Evolutionary conservation across 2,113 vertebrate species (phyloP).

Genomic region (Tetrao urogallus): DNA sequence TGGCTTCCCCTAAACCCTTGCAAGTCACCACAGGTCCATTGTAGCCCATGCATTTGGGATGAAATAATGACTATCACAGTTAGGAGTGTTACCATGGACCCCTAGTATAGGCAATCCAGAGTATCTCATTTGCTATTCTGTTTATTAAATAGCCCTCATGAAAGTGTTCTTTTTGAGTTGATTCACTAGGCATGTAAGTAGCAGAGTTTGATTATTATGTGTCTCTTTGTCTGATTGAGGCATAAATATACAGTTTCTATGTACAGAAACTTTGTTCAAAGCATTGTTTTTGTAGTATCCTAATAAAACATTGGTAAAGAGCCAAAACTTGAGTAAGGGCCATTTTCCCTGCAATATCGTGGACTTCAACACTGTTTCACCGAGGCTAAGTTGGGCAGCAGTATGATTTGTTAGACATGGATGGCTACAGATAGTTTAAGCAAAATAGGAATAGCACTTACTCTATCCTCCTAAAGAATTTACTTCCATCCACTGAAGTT

Average conservation of each 20-base stretch:
- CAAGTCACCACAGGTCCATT: not conserved
- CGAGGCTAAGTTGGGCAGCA: not conserved
- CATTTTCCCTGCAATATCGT: not conserved
- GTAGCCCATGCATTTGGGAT: not conserved
- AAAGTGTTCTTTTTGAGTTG: not conserved
- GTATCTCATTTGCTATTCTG: constrained; percentile 1
- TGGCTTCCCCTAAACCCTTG: not conserved
- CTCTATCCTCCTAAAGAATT: not conserved
- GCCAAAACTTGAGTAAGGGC: not conserved
- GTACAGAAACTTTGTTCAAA: not conserved
- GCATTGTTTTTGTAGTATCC: not conserved
- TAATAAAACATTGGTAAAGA: not conserved
- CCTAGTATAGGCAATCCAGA: not conserved
- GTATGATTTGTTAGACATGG: not conserved
- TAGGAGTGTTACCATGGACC: not conserved
- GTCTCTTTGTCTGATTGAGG: not conserved
- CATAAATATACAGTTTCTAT: not conserved
- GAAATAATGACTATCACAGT: not conserved
- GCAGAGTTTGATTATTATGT: not conserved
- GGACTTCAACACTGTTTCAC: not conserved
- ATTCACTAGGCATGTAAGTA: not conserved
- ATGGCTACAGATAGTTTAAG: not conserved
- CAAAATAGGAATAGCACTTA: not conserved
- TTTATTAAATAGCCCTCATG: not conserved
- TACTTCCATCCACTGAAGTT: not conserved